phyloP scores from a whole-genome alignment of 2,113 vertebrate species.

The Caranx ignobilis region DNA sequence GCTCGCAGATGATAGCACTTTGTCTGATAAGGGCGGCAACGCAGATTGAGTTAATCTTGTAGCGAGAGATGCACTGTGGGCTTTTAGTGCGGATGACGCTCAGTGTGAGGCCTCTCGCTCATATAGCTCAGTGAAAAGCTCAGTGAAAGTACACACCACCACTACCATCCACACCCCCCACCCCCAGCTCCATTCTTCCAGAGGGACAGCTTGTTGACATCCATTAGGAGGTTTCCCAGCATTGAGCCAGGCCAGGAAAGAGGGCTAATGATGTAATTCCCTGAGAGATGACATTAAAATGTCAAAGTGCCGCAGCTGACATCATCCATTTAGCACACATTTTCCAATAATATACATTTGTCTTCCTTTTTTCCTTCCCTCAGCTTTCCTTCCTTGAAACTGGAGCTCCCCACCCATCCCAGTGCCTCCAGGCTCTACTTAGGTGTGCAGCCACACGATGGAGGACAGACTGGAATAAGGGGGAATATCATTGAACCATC shows the following conservation, averaged over 20 bases:
- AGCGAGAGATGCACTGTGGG: conserved; percentile 53
- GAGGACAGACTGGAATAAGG: conserved; percentile 43
- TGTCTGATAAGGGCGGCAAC: conserved; percentile 43
- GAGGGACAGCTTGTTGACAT: conserved; percentile 79
- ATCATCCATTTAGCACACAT: conserved; percentile 80
- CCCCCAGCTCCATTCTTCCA: conserved; percentile 61
- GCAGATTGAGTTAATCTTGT: conserved; percentile 64
- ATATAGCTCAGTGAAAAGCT: conserved; percentile 41
- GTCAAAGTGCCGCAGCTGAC: conserved; percentile 79
- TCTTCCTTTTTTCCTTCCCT: conserved; percentile 33
- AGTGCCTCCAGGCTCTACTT: conserved; percentile 55
- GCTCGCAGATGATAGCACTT: conserved; percentile 55
- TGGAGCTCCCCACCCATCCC: conserved; percentile 48
- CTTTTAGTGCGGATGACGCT: conserved; percentile 69
- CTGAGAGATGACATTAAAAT: conserved; percentile 82
- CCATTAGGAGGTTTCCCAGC: conserved; percentile 83
- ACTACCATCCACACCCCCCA: conserved; percentile 29
- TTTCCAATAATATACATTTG: conserved; percentile 71
- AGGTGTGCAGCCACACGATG: conserved; percentile 60
- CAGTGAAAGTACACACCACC: conserved; percentile 31
- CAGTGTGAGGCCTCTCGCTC: conserved; percentile 47
- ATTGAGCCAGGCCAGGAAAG: conserved; percentile 69
- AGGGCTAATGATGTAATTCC: conserved; percentile 82
- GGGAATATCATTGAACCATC: conserved; percentile 60
- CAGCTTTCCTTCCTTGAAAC: conserved; percentile 43